Percentiles rank a stretch among this genome's conserved stretches.
phyloP scores from a whole-genome alignment of 2,113 vertebrate genomes.

The Caloenas nicobarica region DNA sequence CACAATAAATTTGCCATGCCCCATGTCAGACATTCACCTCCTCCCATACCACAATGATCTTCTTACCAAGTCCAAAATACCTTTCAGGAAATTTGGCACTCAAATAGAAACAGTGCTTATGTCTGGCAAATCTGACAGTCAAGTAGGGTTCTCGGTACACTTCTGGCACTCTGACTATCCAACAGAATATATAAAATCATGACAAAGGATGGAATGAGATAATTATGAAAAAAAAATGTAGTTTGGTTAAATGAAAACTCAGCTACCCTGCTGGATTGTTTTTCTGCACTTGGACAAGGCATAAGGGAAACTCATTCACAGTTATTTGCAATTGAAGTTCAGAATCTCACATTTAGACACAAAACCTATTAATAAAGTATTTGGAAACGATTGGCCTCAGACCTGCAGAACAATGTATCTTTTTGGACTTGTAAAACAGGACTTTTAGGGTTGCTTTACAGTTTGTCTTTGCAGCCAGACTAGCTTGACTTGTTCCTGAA shows the following conservation, averaged over 20 bases:
- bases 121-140: constrained; percentile 37
- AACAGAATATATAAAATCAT: neutral
- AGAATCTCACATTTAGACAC: constrained; percentile 44
- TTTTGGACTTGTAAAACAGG: constrained; percentile 76
- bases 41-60: constrained; percentile 38
- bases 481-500: constrained; percentile 54
- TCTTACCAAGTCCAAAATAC: constrained; percentile 58
- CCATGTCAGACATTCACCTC: constrained; percentile 22
- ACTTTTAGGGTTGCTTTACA: constrained; percentile 3
- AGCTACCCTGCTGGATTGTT: neutral
- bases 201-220: neutral
- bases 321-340: constrained; percentile 13
- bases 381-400: constrained; percentile 69
- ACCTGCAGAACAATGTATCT: constrained; percentile 82
- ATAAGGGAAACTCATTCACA: neutral
- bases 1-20: neutral
- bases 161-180: neutral
- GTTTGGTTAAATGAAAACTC: constrained; percentile 13
- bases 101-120: neutral
- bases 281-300: neutral
- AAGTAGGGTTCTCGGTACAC: neutral
- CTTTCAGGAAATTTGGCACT: constrained; percentile 63
- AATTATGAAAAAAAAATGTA: neutral
- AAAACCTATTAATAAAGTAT: neutral
- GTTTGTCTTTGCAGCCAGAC: constrained; percentile 63